Percentiles rank a stretch among this genome's conserved stretches.
Evolutionary conservation across 2,797 vertebrate genomes (phyloP).

Genomic region (Acanthis flammea): DNA sequence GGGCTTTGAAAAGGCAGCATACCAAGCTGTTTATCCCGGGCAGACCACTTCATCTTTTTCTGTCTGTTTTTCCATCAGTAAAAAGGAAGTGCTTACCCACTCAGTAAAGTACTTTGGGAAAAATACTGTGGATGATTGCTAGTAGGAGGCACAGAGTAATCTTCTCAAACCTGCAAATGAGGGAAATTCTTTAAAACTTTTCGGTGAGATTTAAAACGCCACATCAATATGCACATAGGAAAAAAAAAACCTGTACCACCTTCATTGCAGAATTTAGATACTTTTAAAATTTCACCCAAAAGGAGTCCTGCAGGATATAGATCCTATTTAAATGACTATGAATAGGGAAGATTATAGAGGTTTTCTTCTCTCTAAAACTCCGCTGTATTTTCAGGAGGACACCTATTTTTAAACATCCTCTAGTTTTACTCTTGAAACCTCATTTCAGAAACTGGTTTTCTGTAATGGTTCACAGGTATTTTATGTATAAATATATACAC

Average conservation of each 20-base stretch:
- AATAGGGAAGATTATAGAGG: neutral
- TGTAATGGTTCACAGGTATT: constrained; percentile 30
- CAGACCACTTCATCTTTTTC: neutral
- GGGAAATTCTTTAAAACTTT: constrained; percentile 2
- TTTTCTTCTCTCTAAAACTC: neutral
- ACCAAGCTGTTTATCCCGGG: neutral
- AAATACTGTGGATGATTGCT: neutral
- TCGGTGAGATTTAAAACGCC: neutral
- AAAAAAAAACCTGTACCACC: neutral
- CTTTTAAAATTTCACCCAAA: neutral
- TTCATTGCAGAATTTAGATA: neutral
- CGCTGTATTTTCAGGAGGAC: neutral
- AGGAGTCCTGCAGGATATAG: neutral
- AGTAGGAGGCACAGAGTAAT: constrained; percentile 12
- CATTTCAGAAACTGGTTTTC: neutral
- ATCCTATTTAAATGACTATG: neutral
- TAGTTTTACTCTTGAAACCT: neutral
- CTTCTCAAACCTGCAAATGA: constrained; percentile 1
- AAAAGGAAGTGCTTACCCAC: constrained; percentile 4
- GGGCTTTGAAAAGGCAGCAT: neutral
- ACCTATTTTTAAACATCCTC: constrained; percentile 25
- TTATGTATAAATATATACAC: constrained; percentile 46
- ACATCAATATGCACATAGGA: neutral
- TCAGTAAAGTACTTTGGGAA: neutral
- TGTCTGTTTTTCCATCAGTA: constrained; percentile 10